phyloP scores from a whole-genome alignment of 2,113 vertebrate species.

The Aleadryas rufinucha region DNA sequence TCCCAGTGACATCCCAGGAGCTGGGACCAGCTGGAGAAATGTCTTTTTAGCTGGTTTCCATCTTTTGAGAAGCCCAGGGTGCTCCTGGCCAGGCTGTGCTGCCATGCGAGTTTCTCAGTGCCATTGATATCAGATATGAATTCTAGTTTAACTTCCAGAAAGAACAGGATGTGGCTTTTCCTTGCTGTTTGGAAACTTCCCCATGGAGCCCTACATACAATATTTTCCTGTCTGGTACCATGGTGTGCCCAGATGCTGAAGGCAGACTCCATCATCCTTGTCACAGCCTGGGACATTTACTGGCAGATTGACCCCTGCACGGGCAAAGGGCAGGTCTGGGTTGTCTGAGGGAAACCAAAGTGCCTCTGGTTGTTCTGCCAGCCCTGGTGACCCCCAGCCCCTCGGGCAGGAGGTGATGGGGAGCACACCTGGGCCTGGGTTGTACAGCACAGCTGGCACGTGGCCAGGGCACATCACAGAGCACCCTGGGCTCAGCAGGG shows the following conservation, averaged over 20 bases:
- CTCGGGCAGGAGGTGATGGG: background rate
- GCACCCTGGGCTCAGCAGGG: background rate
- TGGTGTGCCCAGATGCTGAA: background rate
- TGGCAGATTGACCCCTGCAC: background rate
- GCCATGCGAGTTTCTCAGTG: background rate
- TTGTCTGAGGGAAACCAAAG: background rate
- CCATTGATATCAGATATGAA: background rate
- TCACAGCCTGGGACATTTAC: background rate
- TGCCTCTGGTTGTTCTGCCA: background rate
- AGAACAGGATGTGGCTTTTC: background rate
- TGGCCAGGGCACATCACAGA: background rate
- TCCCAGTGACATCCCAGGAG: background rate
- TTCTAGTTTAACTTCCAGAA: background rate
- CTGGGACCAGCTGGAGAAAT: background rate
- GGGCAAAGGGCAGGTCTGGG: background rate
- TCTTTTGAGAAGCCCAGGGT: background rate
- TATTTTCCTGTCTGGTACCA: background rate
- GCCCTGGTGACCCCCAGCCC: background rate
- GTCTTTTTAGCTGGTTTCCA: background rate
- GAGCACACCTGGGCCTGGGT: background rate
- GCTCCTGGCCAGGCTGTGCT: background rate
- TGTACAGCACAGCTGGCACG: accelerated
- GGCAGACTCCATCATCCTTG: background rate
- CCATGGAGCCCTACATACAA: accelerated
- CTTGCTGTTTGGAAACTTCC: background rate